Evolutionary conservation across 2,113 vertebrate species (phyloP).

Genomic region (Hippocampus zosterae): DNA sequence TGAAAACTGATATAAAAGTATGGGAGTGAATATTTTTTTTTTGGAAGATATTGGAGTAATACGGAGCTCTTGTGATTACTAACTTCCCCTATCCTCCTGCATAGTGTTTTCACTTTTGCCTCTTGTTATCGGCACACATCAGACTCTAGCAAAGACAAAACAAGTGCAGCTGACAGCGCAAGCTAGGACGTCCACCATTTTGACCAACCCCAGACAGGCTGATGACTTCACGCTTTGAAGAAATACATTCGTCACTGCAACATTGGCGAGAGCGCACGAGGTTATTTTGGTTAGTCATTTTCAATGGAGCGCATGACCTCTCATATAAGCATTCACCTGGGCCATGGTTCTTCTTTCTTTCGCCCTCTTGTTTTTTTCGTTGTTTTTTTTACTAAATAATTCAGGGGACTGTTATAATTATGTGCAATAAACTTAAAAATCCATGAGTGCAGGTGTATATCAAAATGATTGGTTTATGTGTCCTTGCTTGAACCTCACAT

Average conservation of each 20-base stretch:
- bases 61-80: slow-evolving; percentile 50
- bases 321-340: not conserved
- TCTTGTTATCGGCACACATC: slow-evolving; percentile 53
- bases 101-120: slow-evolving; percentile 58
- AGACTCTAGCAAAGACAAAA: slow-evolving; percentile 14
- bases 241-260: slow-evolving; percentile 12
- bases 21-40: not conserved
- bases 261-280: not conserved
- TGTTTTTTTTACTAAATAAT: not conserved
- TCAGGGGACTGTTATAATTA: not conserved
- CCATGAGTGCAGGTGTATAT: not conserved
- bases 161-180: slow-evolving; percentile 23
- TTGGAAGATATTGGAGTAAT: slow-evolving; percentile 14
- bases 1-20: slow-evolving; percentile 26
- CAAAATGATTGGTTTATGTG: not conserved
- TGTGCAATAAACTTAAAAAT: too few species aligned
- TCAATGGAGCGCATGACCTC: not conserved
- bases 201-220: slow-evolving; percentile 6
- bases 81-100: slow-evolving; percentile 34
- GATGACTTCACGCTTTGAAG: slow-evolving; percentile 22
- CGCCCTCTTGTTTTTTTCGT: not conserved
- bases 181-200: slow-evolving; percentile 7
- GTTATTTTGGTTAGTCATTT: too few species aligned
- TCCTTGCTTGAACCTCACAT: not conserved
- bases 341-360: not conserved